Evolutionary conservation across 2,113 vertebrate species (phyloP).

Genomic region (Irena cyanogastra): DNA sequence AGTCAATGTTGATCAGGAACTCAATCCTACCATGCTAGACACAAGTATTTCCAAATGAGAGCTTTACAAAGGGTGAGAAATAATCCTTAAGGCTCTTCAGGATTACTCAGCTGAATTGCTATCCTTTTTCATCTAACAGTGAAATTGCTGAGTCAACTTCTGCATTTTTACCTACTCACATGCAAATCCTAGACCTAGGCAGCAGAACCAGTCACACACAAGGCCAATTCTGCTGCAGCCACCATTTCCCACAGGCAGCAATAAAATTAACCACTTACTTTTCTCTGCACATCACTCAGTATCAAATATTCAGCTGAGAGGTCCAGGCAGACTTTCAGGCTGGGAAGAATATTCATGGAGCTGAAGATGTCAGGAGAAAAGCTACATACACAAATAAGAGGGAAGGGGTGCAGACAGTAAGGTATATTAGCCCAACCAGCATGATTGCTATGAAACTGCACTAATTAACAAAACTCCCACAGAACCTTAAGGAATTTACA

Average conservation of each 20-base stretch:
- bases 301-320: constrained; percentile 93
- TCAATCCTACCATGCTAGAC: background rate
- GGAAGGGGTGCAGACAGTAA: background rate
- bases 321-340: constrained; percentile 92
- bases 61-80: background rate
- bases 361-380: constrained; percentile 93
- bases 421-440: background rate
- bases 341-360: constrained; percentile 81
- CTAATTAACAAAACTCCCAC: background rate
- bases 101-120: background rate
- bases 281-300: constrained; percentile 93
- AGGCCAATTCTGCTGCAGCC: background rate
- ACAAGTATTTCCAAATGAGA: background rate
- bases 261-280: constrained; percentile 73
- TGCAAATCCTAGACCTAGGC: background rate
- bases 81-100: background rate
- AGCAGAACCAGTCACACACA: background rate
- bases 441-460: background rate
- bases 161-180: background rate
- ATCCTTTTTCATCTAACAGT: background rate
- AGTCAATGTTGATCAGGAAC: background rate
- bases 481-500: background rate
- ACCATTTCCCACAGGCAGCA: background rate
- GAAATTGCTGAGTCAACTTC: background rate
- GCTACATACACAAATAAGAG: constrained; percentile 57